Conservation (phyloP, 2,797 vertebrate species). For the Lutra lutra region DNA sequence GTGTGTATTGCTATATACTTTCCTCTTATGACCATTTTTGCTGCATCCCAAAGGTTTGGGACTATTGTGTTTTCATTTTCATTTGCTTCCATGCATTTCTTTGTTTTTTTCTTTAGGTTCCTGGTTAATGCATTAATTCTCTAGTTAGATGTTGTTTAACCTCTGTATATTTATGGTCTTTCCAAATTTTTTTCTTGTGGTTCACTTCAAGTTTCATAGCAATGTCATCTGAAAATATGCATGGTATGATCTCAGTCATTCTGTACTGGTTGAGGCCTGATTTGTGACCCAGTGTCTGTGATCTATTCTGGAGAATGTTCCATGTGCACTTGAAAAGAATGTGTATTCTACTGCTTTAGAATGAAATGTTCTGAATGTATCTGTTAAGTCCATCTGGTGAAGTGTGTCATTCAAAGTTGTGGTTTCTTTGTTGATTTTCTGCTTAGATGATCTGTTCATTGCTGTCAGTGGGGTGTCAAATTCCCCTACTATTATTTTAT, state of each 20-base stretch:
- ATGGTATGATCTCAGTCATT: background rate
- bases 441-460: background rate
- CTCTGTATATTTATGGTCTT: background rate
- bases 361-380: background rate
- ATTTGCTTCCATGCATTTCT: background rate
- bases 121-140: background rate
- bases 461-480: background rate
- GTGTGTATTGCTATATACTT: background rate
- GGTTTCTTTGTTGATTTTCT: background rate
- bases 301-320: no score
- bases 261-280: no score
- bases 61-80: background rate
- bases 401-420: background rate
- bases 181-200: background rate
- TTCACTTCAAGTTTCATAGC: background rate
- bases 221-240: background rate
- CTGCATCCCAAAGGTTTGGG: background rate
- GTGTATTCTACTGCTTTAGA: background rate
- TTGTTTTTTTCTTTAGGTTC: background rate
- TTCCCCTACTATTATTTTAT: background rate
- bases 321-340: no score
- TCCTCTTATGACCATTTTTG: background rate
- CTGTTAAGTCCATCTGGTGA: background rate
- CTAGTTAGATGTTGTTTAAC: background rate
- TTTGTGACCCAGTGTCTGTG: no score